Evolutionary conservation across 2,888 invertebrate genomes (phyloP).

Genomic region (Ophion obscuratus): DNA sequence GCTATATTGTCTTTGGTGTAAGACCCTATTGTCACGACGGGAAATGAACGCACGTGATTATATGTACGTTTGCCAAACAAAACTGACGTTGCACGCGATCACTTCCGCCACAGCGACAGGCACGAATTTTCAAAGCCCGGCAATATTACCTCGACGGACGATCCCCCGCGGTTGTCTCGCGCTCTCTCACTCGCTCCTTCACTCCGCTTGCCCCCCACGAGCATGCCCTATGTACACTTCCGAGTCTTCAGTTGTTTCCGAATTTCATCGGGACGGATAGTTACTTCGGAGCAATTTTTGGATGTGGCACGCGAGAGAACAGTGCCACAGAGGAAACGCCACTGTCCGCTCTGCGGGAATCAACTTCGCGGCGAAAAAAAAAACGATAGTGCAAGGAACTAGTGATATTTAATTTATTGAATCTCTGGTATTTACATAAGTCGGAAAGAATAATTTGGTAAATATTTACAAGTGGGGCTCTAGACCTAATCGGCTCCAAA

Average conservation of each 20-base stretch:
- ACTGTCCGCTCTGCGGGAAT: background rate
- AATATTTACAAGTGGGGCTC: too few relatives aligned
- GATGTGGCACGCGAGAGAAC: conserved; percentile 44
- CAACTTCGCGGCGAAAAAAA: background rate
- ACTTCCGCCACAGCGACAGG: conserved; percentile 74
- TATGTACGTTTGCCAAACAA: conserved; percentile 69
- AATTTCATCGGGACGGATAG: conserved; percentile 50
- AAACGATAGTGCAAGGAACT: background rate
- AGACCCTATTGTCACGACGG: conserved; percentile 79
- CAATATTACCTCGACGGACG: conserved; percentile 27
- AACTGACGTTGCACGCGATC: conserved; percentile 81
- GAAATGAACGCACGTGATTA: conserved; percentile 76
- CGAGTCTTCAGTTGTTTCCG: conserved; percentile 29
- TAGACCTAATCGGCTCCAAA: too few relatives aligned
- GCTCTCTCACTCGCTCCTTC: conserved; percentile 17
- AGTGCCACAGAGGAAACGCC: background rate
- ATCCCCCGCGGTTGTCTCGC: background rate
- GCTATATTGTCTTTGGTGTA: conserved; percentile 73
- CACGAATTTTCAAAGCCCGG: conserved; percentile 66
- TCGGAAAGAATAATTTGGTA: background rate
- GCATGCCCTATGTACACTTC: conserved; percentile 23
- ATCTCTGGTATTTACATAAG: background rate
- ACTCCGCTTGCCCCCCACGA: conserved; percentile 51
- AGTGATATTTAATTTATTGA: background rate
- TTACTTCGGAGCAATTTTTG: conserved; percentile 28